Conservation (phyloP, 2,113 vertebrate species). For the Agapornis roseicollis region DNA sequence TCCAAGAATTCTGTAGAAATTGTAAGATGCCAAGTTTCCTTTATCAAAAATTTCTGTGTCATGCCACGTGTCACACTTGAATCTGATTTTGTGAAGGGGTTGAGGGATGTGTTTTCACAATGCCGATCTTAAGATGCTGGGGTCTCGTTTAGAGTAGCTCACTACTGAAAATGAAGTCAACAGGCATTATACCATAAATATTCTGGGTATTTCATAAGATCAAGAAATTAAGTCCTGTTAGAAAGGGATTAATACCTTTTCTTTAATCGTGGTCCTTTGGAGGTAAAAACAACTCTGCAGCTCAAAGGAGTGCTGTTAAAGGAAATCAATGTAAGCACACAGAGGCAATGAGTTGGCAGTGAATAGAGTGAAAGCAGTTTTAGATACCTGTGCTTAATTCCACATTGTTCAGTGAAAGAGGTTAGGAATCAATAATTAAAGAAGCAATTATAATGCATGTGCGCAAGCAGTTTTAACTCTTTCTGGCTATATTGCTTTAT, state of each 20-base stretch:
- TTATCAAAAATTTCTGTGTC: neutral
- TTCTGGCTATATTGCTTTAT: neutral
- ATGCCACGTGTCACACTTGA: neutral
- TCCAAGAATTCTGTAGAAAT: neutral
- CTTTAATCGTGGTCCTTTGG: neutral
- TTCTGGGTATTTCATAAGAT: neutral
- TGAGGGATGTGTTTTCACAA: neutral
- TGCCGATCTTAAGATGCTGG: neutral
- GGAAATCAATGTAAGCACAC: neutral
- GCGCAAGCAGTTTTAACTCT: neutral
- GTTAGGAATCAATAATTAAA: neutral
- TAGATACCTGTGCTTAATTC: constrained; percentile 1
- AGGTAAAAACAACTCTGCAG: neutral
- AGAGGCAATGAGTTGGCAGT: neutral
- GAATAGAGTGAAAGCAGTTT: neutral
- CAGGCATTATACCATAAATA: neutral
- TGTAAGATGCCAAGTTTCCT: neutral
- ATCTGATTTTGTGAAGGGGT: neutral
- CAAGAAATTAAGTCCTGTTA: neutral
- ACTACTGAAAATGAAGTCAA: neutral
- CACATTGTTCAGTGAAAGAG: neutral
- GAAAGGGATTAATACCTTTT: neutral
- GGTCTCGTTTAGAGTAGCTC: neutral
- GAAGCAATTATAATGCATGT: neutral
- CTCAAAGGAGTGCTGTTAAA: neutral